Evolutionary conservation across 2,797 vertebrate species (phyloP).

Genomic region (Podarcis siculus): DNA sequence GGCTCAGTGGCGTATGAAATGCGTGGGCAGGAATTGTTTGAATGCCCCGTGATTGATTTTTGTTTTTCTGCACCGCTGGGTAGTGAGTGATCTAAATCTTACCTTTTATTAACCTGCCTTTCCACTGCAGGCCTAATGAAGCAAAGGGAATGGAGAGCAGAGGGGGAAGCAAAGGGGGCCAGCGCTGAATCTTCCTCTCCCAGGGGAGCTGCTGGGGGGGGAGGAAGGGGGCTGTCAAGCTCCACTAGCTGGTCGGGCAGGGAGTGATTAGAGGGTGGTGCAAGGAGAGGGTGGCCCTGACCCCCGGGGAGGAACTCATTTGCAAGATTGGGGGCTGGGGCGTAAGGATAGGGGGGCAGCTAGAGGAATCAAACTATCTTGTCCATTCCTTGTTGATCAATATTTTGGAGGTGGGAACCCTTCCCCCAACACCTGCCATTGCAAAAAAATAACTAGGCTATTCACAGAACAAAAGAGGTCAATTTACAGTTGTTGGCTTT

Average conservation of each 20-base stretch:
- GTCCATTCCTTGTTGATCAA: neutral
- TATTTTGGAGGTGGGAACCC: too few species aligned
- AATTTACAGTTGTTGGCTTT: too few species aligned
- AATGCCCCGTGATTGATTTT: conserved; percentile 49
- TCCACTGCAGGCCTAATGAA: conserved; percentile 60
- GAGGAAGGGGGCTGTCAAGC: accelerated
- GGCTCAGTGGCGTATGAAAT: neutral
- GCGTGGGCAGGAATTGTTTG: conserved; percentile 18
- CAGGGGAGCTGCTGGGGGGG: too few species aligned
- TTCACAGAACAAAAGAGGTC: too few species aligned
- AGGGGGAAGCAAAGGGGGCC: neutral
- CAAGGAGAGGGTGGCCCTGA: too few species aligned
- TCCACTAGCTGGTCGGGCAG: accelerated
- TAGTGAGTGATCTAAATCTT: conserved; percentile 38
- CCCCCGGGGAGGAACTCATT: neutral
- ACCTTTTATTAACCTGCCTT: conserved; percentile 46
- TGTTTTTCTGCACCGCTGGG: conserved; percentile 33
- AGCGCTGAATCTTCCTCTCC: neutral
- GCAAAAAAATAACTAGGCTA: neutral
- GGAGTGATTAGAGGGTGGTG: neutral
- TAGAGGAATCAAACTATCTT: neutral
- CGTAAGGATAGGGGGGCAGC: too few species aligned
- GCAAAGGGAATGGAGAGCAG: conserved; percentile 16
- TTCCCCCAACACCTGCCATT: neutral
- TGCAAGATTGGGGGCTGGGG: too few species aligned